phyloP scores from a whole-genome alignment of 2,113 vertebrate genomes.

The Nibea albiflora region DNA sequence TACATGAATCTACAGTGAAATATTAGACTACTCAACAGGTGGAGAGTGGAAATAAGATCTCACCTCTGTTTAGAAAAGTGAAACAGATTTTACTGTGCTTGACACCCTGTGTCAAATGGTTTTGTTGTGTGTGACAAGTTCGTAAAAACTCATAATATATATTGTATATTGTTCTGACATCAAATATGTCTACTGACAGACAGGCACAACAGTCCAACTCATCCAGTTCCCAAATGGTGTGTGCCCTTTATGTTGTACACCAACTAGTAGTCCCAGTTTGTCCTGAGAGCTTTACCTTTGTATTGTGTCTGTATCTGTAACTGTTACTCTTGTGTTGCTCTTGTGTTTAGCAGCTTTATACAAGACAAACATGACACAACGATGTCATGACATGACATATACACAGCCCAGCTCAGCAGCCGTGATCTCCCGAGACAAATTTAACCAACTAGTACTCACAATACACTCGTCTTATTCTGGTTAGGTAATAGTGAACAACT shows the following conservation, averaged over 20 bases:
- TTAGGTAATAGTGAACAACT: neutral
- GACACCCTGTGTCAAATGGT: neutral
- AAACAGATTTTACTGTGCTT: constrained; percentile 47
- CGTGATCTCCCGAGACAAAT: constrained; percentile 7
- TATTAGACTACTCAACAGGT: constrained; percentile 34
- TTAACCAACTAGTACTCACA: neutral
- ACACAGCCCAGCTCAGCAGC: constrained; percentile 18
- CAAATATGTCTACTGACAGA: neutral
- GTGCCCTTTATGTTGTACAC: neutral
- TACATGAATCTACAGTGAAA: constrained; percentile 66
- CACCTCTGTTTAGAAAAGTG: constrained; percentile 7
- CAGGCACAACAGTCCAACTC: neutral
- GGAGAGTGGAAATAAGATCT: constrained; percentile 26
- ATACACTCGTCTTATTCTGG: neutral
- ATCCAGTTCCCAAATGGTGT: neutral
- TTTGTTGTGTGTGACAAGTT: neutral
- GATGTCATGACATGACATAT: too few relatives aligned
- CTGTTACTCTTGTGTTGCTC: neutral
- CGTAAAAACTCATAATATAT: neutral
- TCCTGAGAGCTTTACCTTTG: neutral
- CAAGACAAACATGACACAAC: too few relatives aligned
- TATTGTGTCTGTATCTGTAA: neutral
- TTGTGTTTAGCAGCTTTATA: neutral
- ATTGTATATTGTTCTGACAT: neutral
- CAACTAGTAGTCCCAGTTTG: neutral